A percentile compares a stretch with the other conserved stretches of the same genome.
Evolutionary conservation across 2,888 invertebrate species (phyloP).

Genomic region (Dynastes maya): DNA sequence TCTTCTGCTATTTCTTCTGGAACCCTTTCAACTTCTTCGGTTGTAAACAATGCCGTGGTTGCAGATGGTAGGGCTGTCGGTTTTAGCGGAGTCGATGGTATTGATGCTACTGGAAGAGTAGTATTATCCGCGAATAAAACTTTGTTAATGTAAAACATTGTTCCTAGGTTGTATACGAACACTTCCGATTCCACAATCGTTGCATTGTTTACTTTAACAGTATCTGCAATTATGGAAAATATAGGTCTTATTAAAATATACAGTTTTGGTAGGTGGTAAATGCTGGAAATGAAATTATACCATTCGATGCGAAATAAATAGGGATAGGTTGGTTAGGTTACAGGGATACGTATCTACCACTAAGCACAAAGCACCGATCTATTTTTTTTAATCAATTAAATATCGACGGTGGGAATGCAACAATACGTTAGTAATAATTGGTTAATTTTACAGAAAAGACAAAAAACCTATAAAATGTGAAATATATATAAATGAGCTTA

Average conservation of each 20-base stretch:
- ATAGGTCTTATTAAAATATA: constrained; percentile 30
- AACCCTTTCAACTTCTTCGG: constrained; percentile 62
- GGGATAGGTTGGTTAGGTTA: too few relatives aligned
- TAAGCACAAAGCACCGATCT: too few relatives aligned
- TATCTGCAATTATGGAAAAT: constrained; percentile 65
- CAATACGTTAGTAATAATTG: too few relatives aligned
- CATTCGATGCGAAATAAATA: too few relatives aligned
- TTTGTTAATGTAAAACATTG: constrained; percentile 77
- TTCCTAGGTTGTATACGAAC: constrained; percentile 78
- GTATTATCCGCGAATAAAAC: constrained; percentile 71
- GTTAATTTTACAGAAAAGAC: too few relatives aligned
- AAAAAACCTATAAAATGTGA: too few relatives aligned
- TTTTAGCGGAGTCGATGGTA: constrained; percentile 37
- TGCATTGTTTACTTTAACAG: constrained; percentile 74
- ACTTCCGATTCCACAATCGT: constrained; percentile 76
- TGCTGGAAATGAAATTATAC: background rate
- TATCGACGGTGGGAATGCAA: too few relatives aligned
- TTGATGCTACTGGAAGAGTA: constrained; percentile 60
- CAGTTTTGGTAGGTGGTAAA: background rate
- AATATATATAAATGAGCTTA: too few relatives aligned
- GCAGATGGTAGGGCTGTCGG: constrained; percentile 23
- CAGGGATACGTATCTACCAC: too few relatives aligned
- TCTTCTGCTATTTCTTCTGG: constrained; percentile 67
- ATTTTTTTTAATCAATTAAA: too few relatives aligned
- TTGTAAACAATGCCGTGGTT: constrained; percentile 56